Conservation (phyloP, 2,113 vertebrate genomes). For the Oreochromis aureus region DNA sequence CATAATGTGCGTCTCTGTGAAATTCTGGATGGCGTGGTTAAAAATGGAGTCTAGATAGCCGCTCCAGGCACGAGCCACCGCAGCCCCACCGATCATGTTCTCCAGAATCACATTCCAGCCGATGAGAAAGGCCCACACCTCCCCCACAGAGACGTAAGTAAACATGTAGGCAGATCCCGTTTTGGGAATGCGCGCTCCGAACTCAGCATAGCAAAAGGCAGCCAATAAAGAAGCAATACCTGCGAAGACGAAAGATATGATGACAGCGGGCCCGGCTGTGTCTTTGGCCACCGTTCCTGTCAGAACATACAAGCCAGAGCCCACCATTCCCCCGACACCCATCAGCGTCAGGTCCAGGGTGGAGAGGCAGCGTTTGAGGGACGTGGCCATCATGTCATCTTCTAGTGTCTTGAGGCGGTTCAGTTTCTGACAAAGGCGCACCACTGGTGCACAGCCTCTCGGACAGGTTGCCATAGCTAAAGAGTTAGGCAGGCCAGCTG, state of each 20-base stretch:
- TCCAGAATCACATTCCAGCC: slow-evolving; percentile 95
- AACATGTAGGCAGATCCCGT: slow-evolving; percentile 97
- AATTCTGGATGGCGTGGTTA: slow-evolving; percentile 88
- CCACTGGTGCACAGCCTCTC: slow-evolving; percentile 70
- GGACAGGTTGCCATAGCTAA: slow-evolving; percentile 77
- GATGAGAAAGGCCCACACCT: slow-evolving; percentile 96
- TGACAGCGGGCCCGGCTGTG: slow-evolving; percentile 82
- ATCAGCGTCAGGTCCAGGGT: slow-evolving; percentile 86
- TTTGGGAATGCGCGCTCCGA: slow-evolving; percentile 90
- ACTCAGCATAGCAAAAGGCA: slow-evolving; percentile 93
- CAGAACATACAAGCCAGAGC: slow-evolving; percentile 90
- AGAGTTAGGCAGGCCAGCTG: slow-evolving; percentile 3
- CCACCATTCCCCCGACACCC: slow-evolving; percentile 92
- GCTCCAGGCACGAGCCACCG: slow-evolving; percentile 92
- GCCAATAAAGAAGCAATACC: slow-evolving; percentile 88
- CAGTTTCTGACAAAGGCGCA: slow-evolving; percentile 85
- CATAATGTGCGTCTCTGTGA: slow-evolving; percentile 83
- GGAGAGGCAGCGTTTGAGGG: slow-evolving; percentile 86
- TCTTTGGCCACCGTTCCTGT: slow-evolving; percentile 92
- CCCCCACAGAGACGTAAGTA: slow-evolving; percentile 91
- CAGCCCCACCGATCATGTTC: slow-evolving; percentile 91
- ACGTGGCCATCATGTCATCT: slow-evolving; percentile 86
- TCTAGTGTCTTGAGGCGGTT: slow-evolving; percentile 90
- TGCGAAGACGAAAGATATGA: slow-evolving; percentile 84
- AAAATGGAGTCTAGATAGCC: slow-evolving; percentile 94